A percentile compares a stretch with the other conserved stretches of the same genome.
Evolutionary conservation across 2,113 vertebrate genomes (phyloP).

Genomic region (Manacus vitellinus): DNA sequence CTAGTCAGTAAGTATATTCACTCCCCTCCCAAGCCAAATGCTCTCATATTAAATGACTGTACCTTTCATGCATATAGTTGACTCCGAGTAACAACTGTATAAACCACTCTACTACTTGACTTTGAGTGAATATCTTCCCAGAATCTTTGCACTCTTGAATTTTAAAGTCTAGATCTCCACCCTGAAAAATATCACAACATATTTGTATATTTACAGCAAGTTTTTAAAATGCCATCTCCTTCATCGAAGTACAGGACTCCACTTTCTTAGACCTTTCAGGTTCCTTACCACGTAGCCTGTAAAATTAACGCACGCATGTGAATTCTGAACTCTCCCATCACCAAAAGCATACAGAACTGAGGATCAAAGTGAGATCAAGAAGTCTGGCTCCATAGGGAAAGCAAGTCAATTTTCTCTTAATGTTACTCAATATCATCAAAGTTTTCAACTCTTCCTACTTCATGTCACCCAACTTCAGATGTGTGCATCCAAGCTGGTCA

Average conservation of each 20-base stretch:
- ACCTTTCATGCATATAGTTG: constrained; percentile 89
- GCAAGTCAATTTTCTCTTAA: background rate
- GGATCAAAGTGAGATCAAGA: background rate
- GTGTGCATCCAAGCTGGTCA: background rate
- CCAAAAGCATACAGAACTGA: background rate
- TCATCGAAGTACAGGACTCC: background rate
- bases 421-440: background rate
- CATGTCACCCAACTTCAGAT: background rate
- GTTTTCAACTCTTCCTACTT: background rate
- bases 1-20: background rate
- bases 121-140: constrained; percentile 74
- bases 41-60: background rate
- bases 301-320: background rate
- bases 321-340: background rate
- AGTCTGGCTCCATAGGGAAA: background rate
- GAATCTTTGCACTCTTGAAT: constrained; percentile 79
- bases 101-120: constrained; percentile 85
- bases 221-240: background rate
- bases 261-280: background rate
- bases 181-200: constrained; percentile 73
- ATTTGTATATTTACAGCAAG: background rate
- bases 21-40: background rate
- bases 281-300: background rate
- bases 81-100: constrained; percentile 84
- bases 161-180: constrained; percentile 84